These are phyloP conservation scores for Drosophila paracracens DNA, from an alignment of 2,888 invertebrate species.

Conservation along the genomic window DNA sequence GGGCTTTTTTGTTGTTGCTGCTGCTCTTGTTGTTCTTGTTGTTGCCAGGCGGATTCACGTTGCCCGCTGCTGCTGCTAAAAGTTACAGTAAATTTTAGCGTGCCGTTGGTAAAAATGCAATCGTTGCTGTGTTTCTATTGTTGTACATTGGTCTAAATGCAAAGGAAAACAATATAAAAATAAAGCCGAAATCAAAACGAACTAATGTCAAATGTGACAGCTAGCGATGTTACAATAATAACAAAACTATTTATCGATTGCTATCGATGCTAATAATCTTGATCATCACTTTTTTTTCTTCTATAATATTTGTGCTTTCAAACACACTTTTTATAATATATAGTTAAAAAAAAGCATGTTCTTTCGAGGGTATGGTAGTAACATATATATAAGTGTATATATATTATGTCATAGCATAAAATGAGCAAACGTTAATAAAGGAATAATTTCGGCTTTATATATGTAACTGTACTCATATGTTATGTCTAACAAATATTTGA, in stretches of 20 bases:
- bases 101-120: conserved; percentile 8
- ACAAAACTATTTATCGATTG: conserved; percentile 12
- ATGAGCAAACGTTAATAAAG: background rate
- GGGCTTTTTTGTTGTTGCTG: conserved; percentile 25
- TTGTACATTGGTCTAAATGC: conserved; percentile 51
- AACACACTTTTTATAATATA: background rate
- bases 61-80: conserved; percentile 4
- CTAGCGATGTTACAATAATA: conserved; percentile 23
- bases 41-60: background rate
- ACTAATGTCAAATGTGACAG: conserved; percentile 68
- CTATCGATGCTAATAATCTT: background rate
- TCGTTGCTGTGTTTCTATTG: conserved; percentile 5
- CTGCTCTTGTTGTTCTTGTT: background rate
- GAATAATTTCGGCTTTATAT: background rate
- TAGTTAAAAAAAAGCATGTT: background rate
- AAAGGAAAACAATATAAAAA: conserved; percentile 63
- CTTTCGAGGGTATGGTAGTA: background rate
- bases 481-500: background rate
- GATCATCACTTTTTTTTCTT: background rate
- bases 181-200: conserved; percentile 58
- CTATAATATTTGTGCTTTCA: background rate
- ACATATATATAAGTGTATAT: no score
- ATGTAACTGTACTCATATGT: background rate
- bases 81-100: conserved; percentile 9
- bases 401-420: background rate